Conservation (phyloP, 2,797 vertebrate genomes). For the Philypnodon macrostomus region DNA sequence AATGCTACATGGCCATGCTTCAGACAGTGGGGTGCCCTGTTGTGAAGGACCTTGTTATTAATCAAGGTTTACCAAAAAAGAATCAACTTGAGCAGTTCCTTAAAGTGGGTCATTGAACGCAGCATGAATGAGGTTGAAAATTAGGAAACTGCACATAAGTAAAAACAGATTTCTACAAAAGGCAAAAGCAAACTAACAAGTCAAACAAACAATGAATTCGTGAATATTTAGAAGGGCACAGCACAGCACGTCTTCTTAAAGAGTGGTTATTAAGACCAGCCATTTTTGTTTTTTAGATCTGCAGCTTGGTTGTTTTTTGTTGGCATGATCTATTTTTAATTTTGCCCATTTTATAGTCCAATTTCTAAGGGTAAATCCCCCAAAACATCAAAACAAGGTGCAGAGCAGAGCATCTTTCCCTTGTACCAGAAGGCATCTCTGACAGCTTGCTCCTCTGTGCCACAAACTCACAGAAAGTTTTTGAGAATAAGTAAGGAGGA, state of each 20-base stretch:
- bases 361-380: background rate
- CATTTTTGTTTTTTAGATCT: too few species aligned
- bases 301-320: too few species aligned
- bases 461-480: slow-evolving; percentile 7
- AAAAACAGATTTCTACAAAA: slow-evolving; percentile 11
- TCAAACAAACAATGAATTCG: too few species aligned
- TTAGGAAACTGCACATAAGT: slow-evolving; percentile 12
- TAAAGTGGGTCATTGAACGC: slow-evolving; percentile 43
- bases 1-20: too few species aligned
- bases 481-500: slow-evolving; percentile 7
- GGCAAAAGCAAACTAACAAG: slow-evolving; percentile 1
- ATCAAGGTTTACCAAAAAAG: slow-evolving; percentile 15
- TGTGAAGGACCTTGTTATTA: slow-evolving; percentile 18
- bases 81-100: slow-evolving; percentile 30
- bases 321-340: too few species aligned
- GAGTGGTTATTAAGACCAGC: background rate
- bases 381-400: background rate
- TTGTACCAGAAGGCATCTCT: background rate
- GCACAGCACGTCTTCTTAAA: background rate
- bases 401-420: background rate
- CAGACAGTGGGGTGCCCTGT: background rate
- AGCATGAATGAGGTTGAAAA: slow-evolving; percentile 8
- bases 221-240: background rate
- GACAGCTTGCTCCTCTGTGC: slow-evolving; percentile 8
- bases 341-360: too few species aligned